Conservation (phyloP, 1,140 invertebrate genomes). For the Venturia canescens region DNA sequence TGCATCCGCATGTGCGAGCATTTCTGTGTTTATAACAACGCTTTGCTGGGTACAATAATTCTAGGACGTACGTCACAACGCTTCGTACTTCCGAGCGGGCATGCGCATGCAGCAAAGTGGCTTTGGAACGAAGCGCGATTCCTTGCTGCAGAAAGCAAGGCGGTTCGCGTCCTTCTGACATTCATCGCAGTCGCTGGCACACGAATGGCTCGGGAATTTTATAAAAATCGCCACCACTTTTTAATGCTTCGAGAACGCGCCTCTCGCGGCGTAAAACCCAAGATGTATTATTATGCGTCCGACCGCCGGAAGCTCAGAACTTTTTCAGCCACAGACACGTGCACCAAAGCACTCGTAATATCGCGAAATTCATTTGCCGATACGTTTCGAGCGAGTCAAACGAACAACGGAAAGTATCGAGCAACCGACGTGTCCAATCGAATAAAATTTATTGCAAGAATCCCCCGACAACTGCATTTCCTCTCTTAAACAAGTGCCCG, state of each 20-base stretch:
- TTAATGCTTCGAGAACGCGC: not conserved
- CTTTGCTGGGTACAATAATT: not conserved
- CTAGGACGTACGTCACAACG: not conserved
- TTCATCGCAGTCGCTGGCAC: no score
- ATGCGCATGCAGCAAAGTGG: not conserved
- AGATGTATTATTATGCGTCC: slow-evolving; percentile 32
- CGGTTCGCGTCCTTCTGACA: not conserved
- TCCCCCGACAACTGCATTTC: no score
- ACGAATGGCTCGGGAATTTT: no score
- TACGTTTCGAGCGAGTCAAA: slow-evolving; percentile 35
- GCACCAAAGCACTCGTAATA: slow-evolving; percentile 39
- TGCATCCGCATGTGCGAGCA: not conserved
- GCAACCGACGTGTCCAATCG: no score
- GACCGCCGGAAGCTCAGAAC: not conserved
- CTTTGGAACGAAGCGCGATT: no score
- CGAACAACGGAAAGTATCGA: slow-evolving; percentile 16
- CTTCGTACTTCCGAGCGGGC: not conserved
- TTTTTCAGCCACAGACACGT: not conserved
- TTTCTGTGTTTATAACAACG: not conserved
- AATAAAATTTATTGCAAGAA: no score
- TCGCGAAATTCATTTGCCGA: slow-evolving; percentile 48
- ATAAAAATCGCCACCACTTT: no score
- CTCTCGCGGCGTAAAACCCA: slow-evolving; percentile 3
- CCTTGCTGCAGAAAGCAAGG: no score
- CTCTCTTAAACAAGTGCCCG: no score